These are phyloP conservation scores for Orientallactaga bullata DNA, from an alignment of 2,113 vertebrate species.

Conservation along the genomic window DNA sequence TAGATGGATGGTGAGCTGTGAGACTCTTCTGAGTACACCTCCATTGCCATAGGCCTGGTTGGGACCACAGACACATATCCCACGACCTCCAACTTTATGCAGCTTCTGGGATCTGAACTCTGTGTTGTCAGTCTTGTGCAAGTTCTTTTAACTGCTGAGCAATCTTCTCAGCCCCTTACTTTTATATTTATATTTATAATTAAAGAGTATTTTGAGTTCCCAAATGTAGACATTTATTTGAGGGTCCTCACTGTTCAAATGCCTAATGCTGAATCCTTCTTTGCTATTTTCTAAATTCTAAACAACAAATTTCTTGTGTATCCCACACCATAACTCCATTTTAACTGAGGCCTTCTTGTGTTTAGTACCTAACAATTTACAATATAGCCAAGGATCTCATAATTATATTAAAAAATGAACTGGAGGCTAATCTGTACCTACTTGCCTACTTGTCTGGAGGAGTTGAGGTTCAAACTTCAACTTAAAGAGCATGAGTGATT, in stretches of 20 bases:
- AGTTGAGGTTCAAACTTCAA: not conserved
- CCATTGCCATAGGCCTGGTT: too few species aligned
- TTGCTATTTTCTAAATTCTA: slow-evolving; percentile 36
- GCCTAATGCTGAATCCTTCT: not conserved
- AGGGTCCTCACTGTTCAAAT: not conserved
- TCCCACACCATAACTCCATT: not conserved
- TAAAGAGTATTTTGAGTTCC: slow-evolving; percentile 17
- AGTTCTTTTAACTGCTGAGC: too few species aligned
- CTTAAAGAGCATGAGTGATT: not conserved
- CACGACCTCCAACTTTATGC: too few species aligned
- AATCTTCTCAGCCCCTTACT: not conserved
- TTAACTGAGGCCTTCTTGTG: not conserved
- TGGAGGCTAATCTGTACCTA: not conserved
- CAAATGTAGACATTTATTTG: slow-evolving; percentile 43
- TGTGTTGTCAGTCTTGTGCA: too few species aligned
- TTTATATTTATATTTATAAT: slow-evolving; percentile 45
- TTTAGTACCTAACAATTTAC: not conserved
- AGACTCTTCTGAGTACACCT: too few species aligned
- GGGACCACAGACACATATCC: too few species aligned
- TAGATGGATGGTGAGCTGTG: too few species aligned
- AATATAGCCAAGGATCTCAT: slow-evolving; percentile 24
- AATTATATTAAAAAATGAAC: slow-evolving; percentile 1
- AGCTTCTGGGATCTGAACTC: too few species aligned
- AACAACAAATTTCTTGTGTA: not conserved
- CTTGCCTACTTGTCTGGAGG: not conserved